Evolutionary conservation across 2,797 vertebrate species (phyloP).

Genomic region (Coregonus ussuriensis): DNA sequence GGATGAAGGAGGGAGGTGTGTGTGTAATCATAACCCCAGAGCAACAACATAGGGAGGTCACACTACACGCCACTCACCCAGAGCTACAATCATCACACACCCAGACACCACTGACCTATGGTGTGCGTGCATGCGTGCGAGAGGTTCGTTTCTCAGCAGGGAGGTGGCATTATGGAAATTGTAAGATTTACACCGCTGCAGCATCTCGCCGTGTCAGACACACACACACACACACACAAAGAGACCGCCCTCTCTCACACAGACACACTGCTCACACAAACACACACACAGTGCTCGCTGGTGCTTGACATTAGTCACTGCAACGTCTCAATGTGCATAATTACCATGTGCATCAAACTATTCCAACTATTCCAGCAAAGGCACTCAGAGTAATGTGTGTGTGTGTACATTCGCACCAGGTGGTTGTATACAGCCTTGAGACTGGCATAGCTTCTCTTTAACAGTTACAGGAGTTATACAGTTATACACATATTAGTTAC

Average conservation of each 20-base stretch:
- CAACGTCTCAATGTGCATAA: slow-evolving; percentile 20
- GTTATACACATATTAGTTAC: neutral
- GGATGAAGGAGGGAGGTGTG: neutral
- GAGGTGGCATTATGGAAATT: slow-evolving; percentile 37
- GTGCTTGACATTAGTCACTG: slow-evolving; percentile 10
- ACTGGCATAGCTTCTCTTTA: slow-evolving; percentile 4
- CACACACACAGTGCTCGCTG: too few relatives aligned
- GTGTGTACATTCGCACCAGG: slow-evolving; percentile 12
- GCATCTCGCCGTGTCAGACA: too few relatives aligned
- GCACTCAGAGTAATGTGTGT: slow-evolving; percentile 19
- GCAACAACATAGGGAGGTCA: neutral
- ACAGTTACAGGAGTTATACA: neutral
- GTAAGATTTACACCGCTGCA: slow-evolving; percentile 28
- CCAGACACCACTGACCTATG: neutral
- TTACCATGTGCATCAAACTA: slow-evolving; percentile 32
- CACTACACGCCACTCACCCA: neutral
- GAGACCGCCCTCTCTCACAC: neutral
- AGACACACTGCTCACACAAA: too few relatives aligned
- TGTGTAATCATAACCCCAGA: neutral
- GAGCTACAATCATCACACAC: slow-evolving; percentile 1
- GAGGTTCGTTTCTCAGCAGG: neutral
- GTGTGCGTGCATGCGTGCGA: neutral
- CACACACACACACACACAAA: neutral
- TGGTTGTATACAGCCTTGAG: neutral
- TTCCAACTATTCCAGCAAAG: slow-evolving; percentile 19